These are phyloP conservation scores for Oscheius sp. DNA, from an alignment of 2,888 invertebrate species.

Conservation along the genomic window DNA sequence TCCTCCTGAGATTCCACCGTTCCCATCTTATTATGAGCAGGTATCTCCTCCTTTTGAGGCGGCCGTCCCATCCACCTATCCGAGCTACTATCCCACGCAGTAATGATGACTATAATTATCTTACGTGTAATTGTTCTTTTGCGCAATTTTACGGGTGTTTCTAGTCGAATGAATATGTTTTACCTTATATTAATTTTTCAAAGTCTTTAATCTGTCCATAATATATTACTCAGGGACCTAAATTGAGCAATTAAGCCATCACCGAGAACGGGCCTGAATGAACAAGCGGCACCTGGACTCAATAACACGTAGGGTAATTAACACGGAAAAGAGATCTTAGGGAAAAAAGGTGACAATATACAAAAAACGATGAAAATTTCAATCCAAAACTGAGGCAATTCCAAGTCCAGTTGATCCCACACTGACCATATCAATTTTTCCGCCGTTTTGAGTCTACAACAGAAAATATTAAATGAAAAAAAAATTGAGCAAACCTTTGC, in stretches of 20 bases:
- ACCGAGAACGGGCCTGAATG: constrained; percentile 21
- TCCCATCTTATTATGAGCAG: constrained; percentile 26
- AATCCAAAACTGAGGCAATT: constrained; percentile 40
- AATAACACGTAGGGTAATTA: constrained; percentile 14
- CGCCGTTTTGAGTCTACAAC: constrained; percentile 46
- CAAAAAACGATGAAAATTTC: background rate
- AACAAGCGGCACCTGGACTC: constrained; percentile 28
- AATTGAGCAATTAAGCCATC: constrained; percentile 35
- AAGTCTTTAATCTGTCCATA: constrained; percentile 33
- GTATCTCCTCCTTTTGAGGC: constrained; percentile 34
- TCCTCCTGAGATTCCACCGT: constrained; percentile 5
- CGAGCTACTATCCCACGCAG: constrained; percentile 1
- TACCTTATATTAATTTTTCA: constrained; percentile 20
- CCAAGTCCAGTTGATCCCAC: constrained; percentile 52
- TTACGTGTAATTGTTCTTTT: background rate
- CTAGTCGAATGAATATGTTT: constrained; percentile 25
- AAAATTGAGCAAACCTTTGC: constrained; percentile 36
- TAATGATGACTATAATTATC: background rate
- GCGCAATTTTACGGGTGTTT: constrained; percentile 15
- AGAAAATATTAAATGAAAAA: background rate
- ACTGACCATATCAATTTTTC: constrained; percentile 46
- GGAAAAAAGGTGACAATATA: constrained; percentile 7
- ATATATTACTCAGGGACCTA: constrained; percentile 21
- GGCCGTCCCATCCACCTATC: background rate
- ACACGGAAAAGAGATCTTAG: constrained; percentile 28